Evolutionary conservation across 64 coral and sea anemone species (phyloP), one percentile per base, ranked within the genome.

Genomic region (Dendronephthya gigantea): DNA sequence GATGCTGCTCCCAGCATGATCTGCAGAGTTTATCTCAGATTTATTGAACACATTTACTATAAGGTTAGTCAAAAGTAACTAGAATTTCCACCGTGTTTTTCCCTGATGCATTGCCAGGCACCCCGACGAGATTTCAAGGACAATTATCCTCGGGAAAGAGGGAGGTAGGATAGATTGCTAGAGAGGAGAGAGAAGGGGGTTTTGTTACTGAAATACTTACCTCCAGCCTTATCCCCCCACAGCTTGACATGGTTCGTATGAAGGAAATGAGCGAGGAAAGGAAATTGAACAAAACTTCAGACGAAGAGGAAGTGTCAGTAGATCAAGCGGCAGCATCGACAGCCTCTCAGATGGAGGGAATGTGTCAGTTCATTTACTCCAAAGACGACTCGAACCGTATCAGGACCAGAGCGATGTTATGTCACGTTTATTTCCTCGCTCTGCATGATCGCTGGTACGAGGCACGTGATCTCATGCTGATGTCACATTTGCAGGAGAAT

Each of bases 311-410:
- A 88, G 16, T 49, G 68, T 28, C 36, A 22, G 10, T 10, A 33
- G 68, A 83, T 29, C 12, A 68, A 82, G 49, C 56, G 88, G 23
- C 88, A 19, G 30, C 88, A 79, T 90, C 89, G 81, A 84, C 84
- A 22, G 84, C 88, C 7, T 91, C 90, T 39, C 79, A 62, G 9
- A 75, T 97, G 83, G 86, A 90, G 49, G 83, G 59, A 9, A 82
- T 97, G 62, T 97, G 94, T 84, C 93, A 97, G 75, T 97, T 89
- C 51, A 97, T 97, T 39, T 97, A 97, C 72, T 97, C 94, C 39
- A 90, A 93, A 45, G 94, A 97, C 48, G 93, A 89, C 0, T 97
- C 94, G 2, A 92, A 97, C 68, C 89, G 94, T 12, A 97, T 97
- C 68, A 90, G 94, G 40, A 97, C 94, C 17, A 84, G 94, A n/a